Base-by-base conservation (phyloP, 2,113 vertebrate genomes). In the Neofelis nebulosa region DNA sequence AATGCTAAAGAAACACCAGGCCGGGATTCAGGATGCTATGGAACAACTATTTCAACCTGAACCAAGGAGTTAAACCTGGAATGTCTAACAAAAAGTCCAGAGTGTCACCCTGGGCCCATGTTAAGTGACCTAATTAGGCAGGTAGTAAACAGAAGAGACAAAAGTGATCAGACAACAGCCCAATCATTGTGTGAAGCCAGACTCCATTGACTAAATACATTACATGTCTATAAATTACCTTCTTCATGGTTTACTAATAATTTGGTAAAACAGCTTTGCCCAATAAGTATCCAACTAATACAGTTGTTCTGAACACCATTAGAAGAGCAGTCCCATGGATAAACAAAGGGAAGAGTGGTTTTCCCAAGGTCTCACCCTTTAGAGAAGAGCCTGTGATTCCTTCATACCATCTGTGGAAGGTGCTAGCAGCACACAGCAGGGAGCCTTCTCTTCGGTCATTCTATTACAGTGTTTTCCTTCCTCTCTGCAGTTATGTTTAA, bases 201-300 rank as follows among this genome's bases (percentile, higher is more conserved):
- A 45, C 63, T n/a, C 11, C 3, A 9, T 36, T 45, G n/a, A 74
- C 27, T 29, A 52, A 76, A 29, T 21, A 18, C 7, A 36, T 10
- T 18, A 33, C 27, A 4, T 11, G 36, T 18, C 65, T 71, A 21
- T 50, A 50, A 79, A 66, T 63, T 36, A 16, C 31, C 69, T 65
- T 87, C 41, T 41, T 41, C 13, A 7, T 66, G 33, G 11, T 1
- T 92, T 27, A 50, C 65, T 88, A 21, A 10, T 63, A 48, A 74
- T 79, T 90, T 73, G 63, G 52, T 79, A 31, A 96, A 91, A 68
- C 36, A 48, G 3, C 52, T 95, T 95, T 94, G 50, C 36, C 41
- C 9, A 14, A 50, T 29, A 91, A 94, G 36, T 31, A 86, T 36
- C 18, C 2, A 29, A 23, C 27, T 31, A 52, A 33, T 18, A 50